Percentiles rank a stretch among this genome's conserved stretches.
Evolutionary conservation across 2,797 vertebrate genomes (phyloP).

Genomic region (Coilia nasus): DNA sequence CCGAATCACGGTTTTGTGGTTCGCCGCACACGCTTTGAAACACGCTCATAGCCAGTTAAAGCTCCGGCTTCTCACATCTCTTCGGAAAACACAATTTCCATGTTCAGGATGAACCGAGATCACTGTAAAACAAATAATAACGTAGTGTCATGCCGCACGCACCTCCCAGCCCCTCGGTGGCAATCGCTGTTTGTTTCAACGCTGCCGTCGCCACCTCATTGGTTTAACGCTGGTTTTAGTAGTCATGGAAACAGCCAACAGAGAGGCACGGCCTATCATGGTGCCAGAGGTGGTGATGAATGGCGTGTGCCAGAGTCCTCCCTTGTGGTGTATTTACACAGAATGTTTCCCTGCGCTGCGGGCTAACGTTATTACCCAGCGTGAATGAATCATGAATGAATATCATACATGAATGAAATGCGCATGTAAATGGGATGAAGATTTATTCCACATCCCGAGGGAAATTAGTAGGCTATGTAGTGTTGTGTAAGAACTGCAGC

Average conservation of each 20-base stretch:
- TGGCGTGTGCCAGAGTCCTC: conserved; percentile 46
- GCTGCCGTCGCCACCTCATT: conserved; percentile 71
- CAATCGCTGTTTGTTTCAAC: conserved; percentile 79
- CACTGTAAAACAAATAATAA: conserved; percentile 36
- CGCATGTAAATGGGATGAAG: conserved; percentile 16
- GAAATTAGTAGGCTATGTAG: not conserved
- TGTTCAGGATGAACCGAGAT: not conserved
- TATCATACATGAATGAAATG: conserved; percentile 30
- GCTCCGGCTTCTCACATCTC: not conserved
- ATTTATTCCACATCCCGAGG: not conserved
- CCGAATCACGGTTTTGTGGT: not conserved
- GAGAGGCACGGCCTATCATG: conserved; percentile 68
- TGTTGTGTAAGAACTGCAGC: not conserved
- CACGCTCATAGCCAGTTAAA: not conserved
- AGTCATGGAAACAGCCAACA: conserved; percentile 83
- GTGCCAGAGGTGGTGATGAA: conserved; percentile 54
- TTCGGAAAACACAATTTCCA: not conserved
- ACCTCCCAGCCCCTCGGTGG: conserved; percentile 63
- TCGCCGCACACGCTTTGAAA: not conserved
- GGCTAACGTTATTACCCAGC: conserved; percentile 36
- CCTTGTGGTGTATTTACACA: conserved; percentile 42
- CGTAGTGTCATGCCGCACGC: conserved; percentile 46
- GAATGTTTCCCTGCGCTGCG: conserved; percentile 41
- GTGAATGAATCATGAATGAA: conserved; percentile 27
- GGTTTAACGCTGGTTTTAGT: conserved; percentile 77